These are phyloP conservation scores for Xestoiulus laeticollis DNA, from an alignment of 2,888 invertebrate genomes.

Conservation along the genomic window DNA sequence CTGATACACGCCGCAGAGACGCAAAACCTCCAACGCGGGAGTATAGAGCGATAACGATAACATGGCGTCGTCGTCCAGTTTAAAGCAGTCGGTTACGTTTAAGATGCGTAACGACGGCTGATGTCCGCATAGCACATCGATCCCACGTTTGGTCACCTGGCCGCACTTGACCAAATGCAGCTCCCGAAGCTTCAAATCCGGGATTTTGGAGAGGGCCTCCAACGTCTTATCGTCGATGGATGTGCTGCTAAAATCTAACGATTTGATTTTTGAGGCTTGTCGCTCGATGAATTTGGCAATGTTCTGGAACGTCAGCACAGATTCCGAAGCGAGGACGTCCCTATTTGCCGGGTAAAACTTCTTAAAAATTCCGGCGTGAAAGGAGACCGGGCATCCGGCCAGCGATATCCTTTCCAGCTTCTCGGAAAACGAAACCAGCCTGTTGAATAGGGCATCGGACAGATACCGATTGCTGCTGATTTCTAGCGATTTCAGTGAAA, in stretches of 20 bases:
- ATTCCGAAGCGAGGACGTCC: conserved; percentile 68
- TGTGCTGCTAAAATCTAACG: conserved; percentile 74
- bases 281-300: conserved; percentile 70
- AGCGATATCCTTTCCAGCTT: conserved; percentile 72
- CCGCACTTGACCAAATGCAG: conserved; percentile 71
- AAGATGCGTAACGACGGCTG: conserved; percentile 55
- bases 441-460: conserved; percentile 77
- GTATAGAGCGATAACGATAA: conserved; percentile 67
- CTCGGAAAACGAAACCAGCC: conserved; percentile 72
- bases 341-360: conserved; percentile 71
- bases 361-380: conserved; percentile 74
- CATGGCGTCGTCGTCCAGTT: conserved; percentile 59
- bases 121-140: neutral
- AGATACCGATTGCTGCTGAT: conserved; percentile 76
- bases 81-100: conserved; percentile 61
- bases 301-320: conserved; percentile 76
- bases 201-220: conserved; percentile 68
- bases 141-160: conserved; percentile 63
- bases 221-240: conserved; percentile 74
- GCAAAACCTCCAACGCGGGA: conserved; percentile 70
- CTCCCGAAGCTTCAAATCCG: conserved; percentile 68
- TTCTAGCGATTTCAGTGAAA: conserved; percentile 64
- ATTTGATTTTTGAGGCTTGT: conserved; percentile 69
- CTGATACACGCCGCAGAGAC: conserved; percentile 73
- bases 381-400: conserved; percentile 75